Conservation (phyloP, 1,140 invertebrate species). For the Drosophila teissieri region DNA sequence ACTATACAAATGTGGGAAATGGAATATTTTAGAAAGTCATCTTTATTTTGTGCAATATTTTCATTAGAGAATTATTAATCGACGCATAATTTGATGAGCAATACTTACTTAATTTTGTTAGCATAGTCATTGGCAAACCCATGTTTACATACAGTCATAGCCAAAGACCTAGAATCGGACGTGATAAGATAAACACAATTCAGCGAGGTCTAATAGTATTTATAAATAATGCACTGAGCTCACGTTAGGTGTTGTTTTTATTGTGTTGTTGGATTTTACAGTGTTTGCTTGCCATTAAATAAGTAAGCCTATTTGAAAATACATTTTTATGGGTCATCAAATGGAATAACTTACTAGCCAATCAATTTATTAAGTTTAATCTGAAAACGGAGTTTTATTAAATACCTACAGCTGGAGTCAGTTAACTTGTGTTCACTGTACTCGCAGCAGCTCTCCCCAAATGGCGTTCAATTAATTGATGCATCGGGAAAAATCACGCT, state of each 20-base stretch:
- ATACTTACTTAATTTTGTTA: neutral
- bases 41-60: no score
- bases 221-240: constrained; percentile 15
- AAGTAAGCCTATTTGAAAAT: neutral
- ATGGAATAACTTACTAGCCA: no score
- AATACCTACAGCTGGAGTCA: neutral
- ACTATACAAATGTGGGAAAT: no score
- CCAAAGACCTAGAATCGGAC: constrained; percentile 20
- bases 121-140: constrained; percentile 6
- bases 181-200: constrained; percentile 65
- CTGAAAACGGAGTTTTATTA: neutral
- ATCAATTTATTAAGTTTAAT: no score
- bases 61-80: neutral
- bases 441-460: neutral
- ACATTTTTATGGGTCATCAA: no score
- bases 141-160: constrained; percentile 7
- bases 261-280: neutral
- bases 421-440: neutral
- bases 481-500: neutral
- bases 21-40: no score
- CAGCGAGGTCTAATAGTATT: constrained; percentile 14
- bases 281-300: neutral
- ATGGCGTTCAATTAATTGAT: constrained; percentile 1
- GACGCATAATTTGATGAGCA: neutral
- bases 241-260: neutral